phyloP scores from a whole-genome alignment of 2,888 invertebrate species.

The Limnephilus auricula region DNA sequence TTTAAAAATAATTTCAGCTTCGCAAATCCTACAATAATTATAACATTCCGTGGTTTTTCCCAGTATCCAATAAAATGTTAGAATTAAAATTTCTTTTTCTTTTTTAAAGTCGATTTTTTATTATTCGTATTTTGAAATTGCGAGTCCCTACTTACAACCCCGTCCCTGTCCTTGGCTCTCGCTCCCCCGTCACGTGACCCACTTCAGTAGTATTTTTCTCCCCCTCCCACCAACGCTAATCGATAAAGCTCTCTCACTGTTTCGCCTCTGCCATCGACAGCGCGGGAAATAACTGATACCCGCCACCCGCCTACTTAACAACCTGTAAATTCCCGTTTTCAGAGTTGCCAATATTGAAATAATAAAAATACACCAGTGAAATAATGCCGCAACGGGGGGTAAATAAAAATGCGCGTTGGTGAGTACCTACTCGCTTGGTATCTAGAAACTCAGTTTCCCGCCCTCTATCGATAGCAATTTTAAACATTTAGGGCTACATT shows the following conservation, averaged over 20 bases:
- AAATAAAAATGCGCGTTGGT: not conserved
- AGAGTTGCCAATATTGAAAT: constrained; percentile 16
- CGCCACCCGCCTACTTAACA: constrained; percentile 42
- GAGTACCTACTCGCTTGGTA: not conserved
- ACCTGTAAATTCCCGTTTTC: constrained; percentile 35
- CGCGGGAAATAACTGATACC: constrained; percentile 28
- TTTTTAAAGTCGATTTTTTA: not conserved
- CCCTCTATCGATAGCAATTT: not conserved
- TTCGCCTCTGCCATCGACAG: constrained; percentile 50
- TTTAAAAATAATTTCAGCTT: too few species aligned
- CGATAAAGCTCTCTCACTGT: constrained; percentile 54
- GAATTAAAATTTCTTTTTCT: too few species aligned
- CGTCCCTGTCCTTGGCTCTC: constrained; percentile 30
- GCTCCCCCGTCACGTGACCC: constrained; percentile 52
- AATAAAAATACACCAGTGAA: constrained; percentile 9
- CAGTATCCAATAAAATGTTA: too few species aligned
- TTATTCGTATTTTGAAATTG: not conserved
- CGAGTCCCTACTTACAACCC: constrained; percentile 25
- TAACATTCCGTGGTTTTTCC: too few species aligned
- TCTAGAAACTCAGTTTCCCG: not conserved
- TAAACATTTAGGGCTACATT: not conserved
- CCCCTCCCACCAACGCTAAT: constrained; percentile 50
- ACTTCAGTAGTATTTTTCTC: constrained; percentile 56
- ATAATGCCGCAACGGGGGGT: not conserved
- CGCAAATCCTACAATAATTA: too few species aligned